These are phyloP conservation scores for Mus pahari DNA, from an alignment of 2,113 vertebrate species.

Conservation along the genomic window DNA sequence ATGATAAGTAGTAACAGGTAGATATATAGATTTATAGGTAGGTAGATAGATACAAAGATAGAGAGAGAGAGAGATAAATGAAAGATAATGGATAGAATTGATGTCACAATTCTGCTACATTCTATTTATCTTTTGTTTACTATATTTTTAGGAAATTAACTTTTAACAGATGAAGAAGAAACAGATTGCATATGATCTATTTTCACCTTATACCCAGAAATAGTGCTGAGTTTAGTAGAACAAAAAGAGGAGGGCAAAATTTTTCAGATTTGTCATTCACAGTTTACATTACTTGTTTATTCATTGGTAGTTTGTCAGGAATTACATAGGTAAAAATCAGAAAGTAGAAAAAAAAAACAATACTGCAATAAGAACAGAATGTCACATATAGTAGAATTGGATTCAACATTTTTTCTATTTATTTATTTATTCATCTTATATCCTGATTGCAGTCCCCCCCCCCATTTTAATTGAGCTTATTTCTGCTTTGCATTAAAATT, in stretches of 20 bases:
- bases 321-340: constrained; percentile 16
- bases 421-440: too few relatives aligned
- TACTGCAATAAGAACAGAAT: not conserved
- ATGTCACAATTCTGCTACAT: not conserved
- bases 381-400: constrained; percentile 12
- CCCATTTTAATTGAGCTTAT: not conserved
- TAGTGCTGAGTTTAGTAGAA: not conserved
- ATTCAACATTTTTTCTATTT: not conserved
- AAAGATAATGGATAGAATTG: not conserved
- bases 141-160: constrained; percentile 34
- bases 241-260: not conserved
- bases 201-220: not conserved
- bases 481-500: not conserved
- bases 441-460: too few relatives aligned
- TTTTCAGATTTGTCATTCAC: not conserved
- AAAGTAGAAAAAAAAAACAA: not conserved
- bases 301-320: not conserved
- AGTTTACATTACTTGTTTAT: not conserved
- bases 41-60: not conserved
- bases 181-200: not conserved
- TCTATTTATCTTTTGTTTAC: not conserved
- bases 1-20: not conserved
- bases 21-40: too few relatives aligned
- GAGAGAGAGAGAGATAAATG: not conserved
- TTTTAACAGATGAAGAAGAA: constrained; percentile 23